Evolutionary conservation across 2,888 invertebrate species (phyloP), one percentile per base, ranked within the genome.

Genomic region (Neoscelio sp.): DNA sequence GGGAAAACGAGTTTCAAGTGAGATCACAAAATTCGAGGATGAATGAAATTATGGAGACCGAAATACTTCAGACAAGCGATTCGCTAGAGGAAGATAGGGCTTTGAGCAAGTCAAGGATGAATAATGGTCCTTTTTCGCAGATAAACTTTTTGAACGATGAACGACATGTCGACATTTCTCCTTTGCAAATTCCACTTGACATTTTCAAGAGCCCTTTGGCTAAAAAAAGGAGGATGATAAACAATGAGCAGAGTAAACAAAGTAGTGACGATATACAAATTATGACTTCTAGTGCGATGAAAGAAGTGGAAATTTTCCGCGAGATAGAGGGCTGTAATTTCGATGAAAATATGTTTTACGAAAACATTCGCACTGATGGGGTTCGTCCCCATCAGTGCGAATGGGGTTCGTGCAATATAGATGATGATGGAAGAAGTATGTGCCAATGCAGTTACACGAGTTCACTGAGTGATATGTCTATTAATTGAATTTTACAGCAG

Each of bases 301-400:
- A 84, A 50, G 85, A 87, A 78, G 85, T 82, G 13, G 58, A 76
- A 6, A 85, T 85, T 17, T 87, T 86, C 28, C 81, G 73, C 35
- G 38, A 81, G 15, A 85, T 85, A 28, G 86, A 86, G 56, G 85
- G 84, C 2, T 79, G 75, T 20, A 30, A 54, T 12, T 86, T 85
- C 18, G 80, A 85, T 68, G 86, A 86, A 74, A 20, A 48, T 2
- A 52, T 70, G 38, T 85, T 86, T 60, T 82, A 74, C 12, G 50
- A 67, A 44, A 40, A 18, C 0, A 17, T 68, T 13, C 0, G 40
- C 2, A 28, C 3, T 15, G 8, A 2, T 17, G 4, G n/a, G n/a
- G n/a, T n/a, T n/a, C n/a, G n/a, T n/a, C n/a, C n/a, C n/a, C n/a
- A n/a, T n/a, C n/a, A n/a, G n/a, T n/a, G n/a, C n/a, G n/a, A n/a